Base-by-base conservation (phyloP, 2,888 invertebrate species). In the Steromphala cineraria region DNA sequence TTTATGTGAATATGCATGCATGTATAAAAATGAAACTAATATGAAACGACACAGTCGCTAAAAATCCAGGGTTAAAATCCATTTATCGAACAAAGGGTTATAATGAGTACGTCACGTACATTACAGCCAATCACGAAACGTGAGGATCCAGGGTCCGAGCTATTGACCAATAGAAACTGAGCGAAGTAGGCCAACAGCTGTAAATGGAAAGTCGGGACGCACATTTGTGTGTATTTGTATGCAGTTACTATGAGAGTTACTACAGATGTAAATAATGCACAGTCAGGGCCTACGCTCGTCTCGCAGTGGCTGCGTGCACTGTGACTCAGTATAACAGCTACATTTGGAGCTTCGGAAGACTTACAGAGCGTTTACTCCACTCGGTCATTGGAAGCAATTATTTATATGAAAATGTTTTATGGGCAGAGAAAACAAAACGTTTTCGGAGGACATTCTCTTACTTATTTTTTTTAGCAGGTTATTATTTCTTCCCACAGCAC, bases 221-320 rank as follows among this genome's bases (percentile, higher is more conserved):
- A 78, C 80, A 78, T 80, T 80, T 74, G 77, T 55, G 56, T 79
- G 40, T 67, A 62, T 83, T 83, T 83, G 85, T 85, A 80, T 83
- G 83, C 85, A 86, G 87, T 87, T 87, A 87, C 87, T 87, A 87
- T 87, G 86, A 81, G 78, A 55, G 81, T 81, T 83, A 84, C 82
- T 84, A 86, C 83, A 77, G 46, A 21, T 46, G 75, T 81, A 83
- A 56, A 76, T 79, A 78, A 81, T 83, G 74, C 85, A 81, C 56
- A 82, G 75, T 83, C 80, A 71, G 10, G 81, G 84, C 80, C 84
- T 52, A 36, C 55, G 53, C 28, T 62, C 62, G 24, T n/a, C 62
- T 62, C 28, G 62, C 24, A 24, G 15, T 24, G 62, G 28, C 28
- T 24, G 28, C 24, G 28, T 28, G 28, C 62, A 15, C 62, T 28